Conservation (phyloP, 2,888 invertebrate genomes). For the Erebia aethiops region DNA sequence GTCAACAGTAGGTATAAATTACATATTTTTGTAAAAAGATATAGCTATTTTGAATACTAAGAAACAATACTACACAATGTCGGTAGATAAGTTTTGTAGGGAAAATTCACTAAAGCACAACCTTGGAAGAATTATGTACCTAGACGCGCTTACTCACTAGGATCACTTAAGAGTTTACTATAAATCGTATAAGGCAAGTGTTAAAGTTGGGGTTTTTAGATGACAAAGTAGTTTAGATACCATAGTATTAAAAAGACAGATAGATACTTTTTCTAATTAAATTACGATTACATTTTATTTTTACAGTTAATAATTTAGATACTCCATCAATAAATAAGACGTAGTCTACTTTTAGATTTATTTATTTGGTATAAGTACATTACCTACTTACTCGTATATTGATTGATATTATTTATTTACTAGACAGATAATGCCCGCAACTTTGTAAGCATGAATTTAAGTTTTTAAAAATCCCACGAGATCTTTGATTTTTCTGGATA, state of each 20-base stretch:
- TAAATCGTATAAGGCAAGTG: conserved; percentile 80
- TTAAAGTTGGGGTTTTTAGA: conserved; percentile 74
- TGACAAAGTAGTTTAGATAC: conserved; percentile 45
- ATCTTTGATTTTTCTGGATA: too few species aligned
- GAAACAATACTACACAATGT: conserved; percentile 44
- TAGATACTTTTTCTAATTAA: conserved; percentile 26
- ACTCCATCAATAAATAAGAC: conserved; percentile 14
- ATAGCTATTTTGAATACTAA: conserved; percentile 48
- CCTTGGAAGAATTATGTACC: conserved; percentile 82
- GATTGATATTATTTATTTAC: conserved; percentile 9
- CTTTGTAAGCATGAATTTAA: too few species aligned
- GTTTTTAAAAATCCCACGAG: neutral
- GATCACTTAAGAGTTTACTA: conserved; percentile 70
- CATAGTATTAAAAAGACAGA: conserved; percentile 35
- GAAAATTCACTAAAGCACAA: conserved; percentile 82
- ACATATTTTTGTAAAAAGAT: conserved; percentile 57
- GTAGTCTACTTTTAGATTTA: conserved; percentile 6
- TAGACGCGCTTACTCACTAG: conserved; percentile 78
- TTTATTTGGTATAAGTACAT: neutral
- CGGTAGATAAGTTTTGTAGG: conserved; percentile 49
- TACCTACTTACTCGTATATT: conserved; percentile 1
- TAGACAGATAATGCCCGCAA: neutral
- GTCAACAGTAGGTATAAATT: conserved; percentile 57
- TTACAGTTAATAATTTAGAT: conserved; percentile 20
- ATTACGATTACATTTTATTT: conserved; percentile 21